Percentiles rank a stretch among this genome's conserved stretches.
Conservation (phyloP, 2,888 invertebrate species). For the Spicauda simplicius region DNA sequence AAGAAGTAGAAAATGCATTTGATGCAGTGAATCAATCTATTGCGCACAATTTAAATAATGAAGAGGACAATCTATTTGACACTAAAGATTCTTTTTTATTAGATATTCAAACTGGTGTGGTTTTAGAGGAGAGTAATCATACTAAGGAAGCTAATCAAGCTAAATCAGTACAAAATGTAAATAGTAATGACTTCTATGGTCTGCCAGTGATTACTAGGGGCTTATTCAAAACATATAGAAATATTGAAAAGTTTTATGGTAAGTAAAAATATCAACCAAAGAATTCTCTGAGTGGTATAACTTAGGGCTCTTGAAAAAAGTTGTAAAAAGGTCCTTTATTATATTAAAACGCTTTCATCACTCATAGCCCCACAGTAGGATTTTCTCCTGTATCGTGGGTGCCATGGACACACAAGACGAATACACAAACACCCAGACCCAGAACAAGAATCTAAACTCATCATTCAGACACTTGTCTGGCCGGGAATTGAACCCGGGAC, state of each 20-base stretch:
- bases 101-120: slow-evolving; percentile 65
- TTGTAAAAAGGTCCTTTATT: too few relatives aligned
- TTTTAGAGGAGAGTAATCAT: slow-evolving; percentile 47
- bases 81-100: slow-evolving; percentile 74
- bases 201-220: slow-evolving; percentile 89
- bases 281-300: not conserved
- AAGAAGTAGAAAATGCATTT: slow-evolving; percentile 74
- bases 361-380: too few relatives aligned
- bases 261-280: slow-evolving; percentile 51
- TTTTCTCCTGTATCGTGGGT: too few relatives aligned
- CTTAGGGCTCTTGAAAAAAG: too few relatives aligned
- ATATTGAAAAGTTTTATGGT: slow-evolving; percentile 94
- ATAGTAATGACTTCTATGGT: slow-evolving; percentile 87
- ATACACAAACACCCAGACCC: too few relatives aligned
- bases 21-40: slow-evolving; percentile 82
- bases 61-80: slow-evolving; percentile 60
- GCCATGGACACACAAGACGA: too few relatives aligned
- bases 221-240: slow-evolving; percentile 90
- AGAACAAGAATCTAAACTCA: too few relatives aligned
- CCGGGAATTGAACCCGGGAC: too few relatives aligned
- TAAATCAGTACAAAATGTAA: slow-evolving; percentile 40
- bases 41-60: slow-evolving; percentile 58
- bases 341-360: too few relatives aligned
- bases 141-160: slow-evolving; percentile 42
- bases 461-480: too few relatives aligned